Evolutionary conservation across 1,140 invertebrate species (phyloP).

Genomic region (Dendroctonus valens): DNA sequence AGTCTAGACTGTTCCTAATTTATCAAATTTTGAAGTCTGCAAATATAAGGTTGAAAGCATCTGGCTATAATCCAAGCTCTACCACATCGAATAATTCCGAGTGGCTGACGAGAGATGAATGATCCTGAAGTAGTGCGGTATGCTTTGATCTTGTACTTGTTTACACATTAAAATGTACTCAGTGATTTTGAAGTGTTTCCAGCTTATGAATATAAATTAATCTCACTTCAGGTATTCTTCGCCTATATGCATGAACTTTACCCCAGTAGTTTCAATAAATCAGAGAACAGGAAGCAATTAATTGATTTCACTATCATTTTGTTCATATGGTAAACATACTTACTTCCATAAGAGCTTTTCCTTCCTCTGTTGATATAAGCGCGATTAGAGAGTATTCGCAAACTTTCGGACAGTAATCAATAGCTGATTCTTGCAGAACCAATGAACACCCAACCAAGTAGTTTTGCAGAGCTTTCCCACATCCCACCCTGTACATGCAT

Average conservation of each 20-base stretch:
- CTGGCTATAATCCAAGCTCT: conserved; percentile 5
- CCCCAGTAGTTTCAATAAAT: too few species aligned
- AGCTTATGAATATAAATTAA: too few species aligned
- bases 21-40: neutral
- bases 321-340: conserved; percentile 42
- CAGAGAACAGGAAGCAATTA: too few species aligned
- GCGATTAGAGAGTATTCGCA: conserved; percentile 75
- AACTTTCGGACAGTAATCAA: conserved; percentile 60
- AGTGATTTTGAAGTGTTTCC: too few species aligned
- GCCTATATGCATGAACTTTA: too few species aligned
- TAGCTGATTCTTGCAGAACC: conserved; percentile 57
- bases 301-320: too few species aligned
- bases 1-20: too few species aligned
- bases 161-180: neutral
- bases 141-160: conserved; percentile 1
- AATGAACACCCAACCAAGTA: conserved; percentile 71
- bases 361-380: conserved; percentile 74
- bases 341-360: conserved; percentile 69
- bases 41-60: neutral
- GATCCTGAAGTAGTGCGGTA: neutral
- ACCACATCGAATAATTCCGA: neutral
- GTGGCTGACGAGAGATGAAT: conserved; percentile 9
- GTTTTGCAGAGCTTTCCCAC: conserved; percentile 69
- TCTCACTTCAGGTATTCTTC: too few species aligned
- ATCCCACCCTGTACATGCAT: conserved; percentile 71